Conservation (phyloP, 2,113 vertebrate genomes). For the Circaetus gallicus region DNA sequence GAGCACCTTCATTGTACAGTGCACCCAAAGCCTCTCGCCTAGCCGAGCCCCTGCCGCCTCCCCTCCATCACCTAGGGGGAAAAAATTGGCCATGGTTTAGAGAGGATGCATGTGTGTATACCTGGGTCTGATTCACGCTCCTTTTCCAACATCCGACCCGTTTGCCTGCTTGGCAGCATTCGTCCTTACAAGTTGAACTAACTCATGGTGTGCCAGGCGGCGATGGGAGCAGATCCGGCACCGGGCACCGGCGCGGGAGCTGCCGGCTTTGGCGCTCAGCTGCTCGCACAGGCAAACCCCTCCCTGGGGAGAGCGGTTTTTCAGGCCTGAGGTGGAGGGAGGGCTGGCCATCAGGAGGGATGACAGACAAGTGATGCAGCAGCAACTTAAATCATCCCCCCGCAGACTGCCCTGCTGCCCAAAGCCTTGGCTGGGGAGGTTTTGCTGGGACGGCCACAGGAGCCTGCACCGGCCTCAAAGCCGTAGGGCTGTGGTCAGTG, state of each 20-base stretch:
- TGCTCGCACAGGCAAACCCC: not conserved
- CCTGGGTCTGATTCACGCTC: not conserved
- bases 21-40: fast-evolving
- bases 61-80: not conserved
- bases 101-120: not conserved
- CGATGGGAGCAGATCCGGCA: not conserved
- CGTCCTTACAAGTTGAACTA: not conserved
- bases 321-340: not conserved
- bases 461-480: not conserved
- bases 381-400: not conserved
- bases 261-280: not conserved
- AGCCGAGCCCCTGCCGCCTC: not conserved
- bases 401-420: not conserved
- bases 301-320: fast-evolving
- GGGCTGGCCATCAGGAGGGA: not conserved
- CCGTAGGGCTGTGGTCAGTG: not conserved
- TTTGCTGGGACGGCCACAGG: not conserved
- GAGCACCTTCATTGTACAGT: not conserved
- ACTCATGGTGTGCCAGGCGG: not conserved
- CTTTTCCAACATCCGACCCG: not conserved
- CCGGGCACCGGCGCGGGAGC: fast-evolving
- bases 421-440: not conserved
- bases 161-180: not conserved
- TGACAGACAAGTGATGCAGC: not conserved
- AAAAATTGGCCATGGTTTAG: not conserved